These are phyloP conservation scores for Rattus norvegicus DNA, from an alignment of 2,113 vertebrate species.

Conservation along the genomic window DNA sequence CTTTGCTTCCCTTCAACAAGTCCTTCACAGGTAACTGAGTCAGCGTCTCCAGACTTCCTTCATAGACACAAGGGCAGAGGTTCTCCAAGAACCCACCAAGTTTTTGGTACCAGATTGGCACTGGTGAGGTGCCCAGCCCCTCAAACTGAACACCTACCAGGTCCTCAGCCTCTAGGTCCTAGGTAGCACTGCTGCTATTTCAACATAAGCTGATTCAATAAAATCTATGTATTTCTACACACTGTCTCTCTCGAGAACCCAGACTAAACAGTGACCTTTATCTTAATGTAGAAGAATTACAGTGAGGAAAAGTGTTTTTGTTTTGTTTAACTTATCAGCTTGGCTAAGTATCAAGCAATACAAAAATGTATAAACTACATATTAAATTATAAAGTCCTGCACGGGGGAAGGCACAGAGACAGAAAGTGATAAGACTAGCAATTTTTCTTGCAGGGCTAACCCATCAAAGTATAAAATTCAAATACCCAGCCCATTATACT, in stretches of 20 bases:
- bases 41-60: not conserved
- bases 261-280: not conserved
- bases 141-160: not conserved
- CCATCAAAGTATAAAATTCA: constrained; percentile 16
- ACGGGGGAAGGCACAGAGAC: not conserved
- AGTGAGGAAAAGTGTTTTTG: not conserved
- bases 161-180: not conserved
- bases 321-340: not conserved
- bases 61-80: not conserved
- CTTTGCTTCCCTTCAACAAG: not conserved
- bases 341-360: constrained; percentile 14
- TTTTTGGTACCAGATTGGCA: not conserved
- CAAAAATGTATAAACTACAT: not conserved
- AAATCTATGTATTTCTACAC: not conserved
- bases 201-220: not conserved
- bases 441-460: not conserved
- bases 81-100: not conserved
- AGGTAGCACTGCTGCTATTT: not conserved
- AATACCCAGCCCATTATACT: not conserved
- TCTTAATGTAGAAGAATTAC: not conserved
- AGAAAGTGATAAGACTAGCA: not conserved
- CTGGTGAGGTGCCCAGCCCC: not conserved
- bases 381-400: not conserved
- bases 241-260: not conserved
- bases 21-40: not conserved